Conservation (phyloP, 2,113 vertebrate species). For the Stegastes partitus region DNA sequence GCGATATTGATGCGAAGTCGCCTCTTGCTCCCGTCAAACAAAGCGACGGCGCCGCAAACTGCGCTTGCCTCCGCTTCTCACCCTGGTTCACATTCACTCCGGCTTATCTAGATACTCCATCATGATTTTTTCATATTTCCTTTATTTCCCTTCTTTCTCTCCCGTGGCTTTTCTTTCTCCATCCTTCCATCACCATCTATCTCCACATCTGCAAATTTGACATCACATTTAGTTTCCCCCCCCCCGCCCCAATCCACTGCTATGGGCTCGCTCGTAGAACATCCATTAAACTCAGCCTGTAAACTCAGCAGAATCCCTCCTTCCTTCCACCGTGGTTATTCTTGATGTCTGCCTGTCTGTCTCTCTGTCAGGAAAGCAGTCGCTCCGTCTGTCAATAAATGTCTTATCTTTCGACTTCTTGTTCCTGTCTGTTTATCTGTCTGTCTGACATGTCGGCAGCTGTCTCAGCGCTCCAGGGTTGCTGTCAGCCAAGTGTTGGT, state of each 20-base stretch:
- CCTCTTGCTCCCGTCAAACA: conserved; percentile 66
- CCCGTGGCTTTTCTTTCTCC: conserved; percentile 53
- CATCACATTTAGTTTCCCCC: conserved; percentile 59
- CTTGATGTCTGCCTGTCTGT: conserved; percentile 63
- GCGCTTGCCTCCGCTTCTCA: conserved; percentile 54
- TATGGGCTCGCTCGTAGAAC: conserved; percentile 52
- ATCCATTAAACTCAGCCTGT: conserved; percentile 61
- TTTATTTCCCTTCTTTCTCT: conserved; percentile 55
- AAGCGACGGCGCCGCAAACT: conserved; percentile 65
- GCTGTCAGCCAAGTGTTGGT: conserved; percentile 81
- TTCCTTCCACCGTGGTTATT: conserved; percentile 44
- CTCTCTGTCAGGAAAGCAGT: conserved; percentile 64
- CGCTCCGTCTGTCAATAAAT: conserved; percentile 76
- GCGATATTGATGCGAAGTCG: conserved; percentile 78
- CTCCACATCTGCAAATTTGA: conserved; percentile 67
- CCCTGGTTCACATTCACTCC: conserved; percentile 49
- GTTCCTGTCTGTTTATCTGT: conserved; percentile 80
- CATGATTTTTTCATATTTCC: conserved; percentile 65
- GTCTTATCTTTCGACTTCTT: conserved; percentile 73
- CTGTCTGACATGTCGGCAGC: conserved; percentile 78
- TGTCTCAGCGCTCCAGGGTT: conserved; percentile 79
- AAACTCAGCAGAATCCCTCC: conserved; percentile 60
- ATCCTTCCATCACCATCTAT: conserved; percentile 66
- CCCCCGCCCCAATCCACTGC: conserved; percentile 36
- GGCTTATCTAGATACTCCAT: conserved; percentile 60